Evolutionary conservation across 2,113 vertebrate genomes (phyloP).

Genomic region (Pungitius pungitius): DNA sequence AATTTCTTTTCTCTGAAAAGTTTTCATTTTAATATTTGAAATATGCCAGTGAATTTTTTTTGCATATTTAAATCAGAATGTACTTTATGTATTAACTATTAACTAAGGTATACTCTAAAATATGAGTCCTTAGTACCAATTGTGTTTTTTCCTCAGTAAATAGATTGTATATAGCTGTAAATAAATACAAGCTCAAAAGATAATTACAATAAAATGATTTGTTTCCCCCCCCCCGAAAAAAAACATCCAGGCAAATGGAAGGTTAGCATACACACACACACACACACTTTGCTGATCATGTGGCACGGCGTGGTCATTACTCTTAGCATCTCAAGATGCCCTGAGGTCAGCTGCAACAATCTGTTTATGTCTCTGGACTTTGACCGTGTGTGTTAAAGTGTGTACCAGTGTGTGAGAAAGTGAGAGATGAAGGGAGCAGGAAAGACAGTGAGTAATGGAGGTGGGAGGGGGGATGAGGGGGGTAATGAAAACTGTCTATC

Average conservation of each 20-base stretch:
- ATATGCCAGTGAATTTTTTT: neutral
- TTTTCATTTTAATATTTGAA: neutral
- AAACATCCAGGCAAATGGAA: neutral
- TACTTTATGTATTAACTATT: neutral
- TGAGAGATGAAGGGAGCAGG: slow-evolving; percentile 34
- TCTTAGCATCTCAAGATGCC: slow-evolving; percentile 66
- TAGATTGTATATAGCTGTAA: neutral
- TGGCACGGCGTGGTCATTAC: slow-evolving; percentile 71
- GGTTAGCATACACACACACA: neutral
- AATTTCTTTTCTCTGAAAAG: too few species aligned
- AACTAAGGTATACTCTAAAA: neutral
- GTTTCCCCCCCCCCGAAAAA: neutral
- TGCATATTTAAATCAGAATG: neutral
- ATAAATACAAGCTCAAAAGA: neutral
- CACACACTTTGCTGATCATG: slow-evolving; percentile 53
- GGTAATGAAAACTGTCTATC: slow-evolving; percentile 60
- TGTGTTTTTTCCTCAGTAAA: neutral
- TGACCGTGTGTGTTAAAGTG: slow-evolving; percentile 24
- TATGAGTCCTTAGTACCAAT: neutral
- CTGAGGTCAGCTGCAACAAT: slow-evolving; percentile 75
- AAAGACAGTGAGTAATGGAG: slow-evolving; percentile 53
- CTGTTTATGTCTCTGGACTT: slow-evolving; percentile 69
- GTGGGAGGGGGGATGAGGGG: slow-evolving; percentile 10
- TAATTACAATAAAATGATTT: neutral
- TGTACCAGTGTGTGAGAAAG: slow-evolving; percentile 11